phyloP scores from a whole-genome alignment of 2,113 vertebrate species.

The Neolamprologus devosi region DNA sequence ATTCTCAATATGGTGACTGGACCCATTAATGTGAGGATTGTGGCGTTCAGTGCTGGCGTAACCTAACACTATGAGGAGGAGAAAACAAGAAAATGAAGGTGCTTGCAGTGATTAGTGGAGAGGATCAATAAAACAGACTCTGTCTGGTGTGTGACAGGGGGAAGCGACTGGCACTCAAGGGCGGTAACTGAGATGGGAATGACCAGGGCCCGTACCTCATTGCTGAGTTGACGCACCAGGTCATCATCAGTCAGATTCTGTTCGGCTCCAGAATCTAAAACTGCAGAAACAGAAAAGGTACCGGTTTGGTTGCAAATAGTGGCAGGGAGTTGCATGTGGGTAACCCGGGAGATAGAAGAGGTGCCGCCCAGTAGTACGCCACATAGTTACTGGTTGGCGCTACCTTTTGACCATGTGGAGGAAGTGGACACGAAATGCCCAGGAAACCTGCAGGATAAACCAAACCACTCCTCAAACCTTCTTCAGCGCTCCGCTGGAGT shows the following conservation, averaged over 20 bases:
- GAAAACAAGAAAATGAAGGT: not conserved
- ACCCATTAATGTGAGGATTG: not conserved
- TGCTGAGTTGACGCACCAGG: not conserved
- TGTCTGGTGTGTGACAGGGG: fast-evolving
- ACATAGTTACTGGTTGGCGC: not conserved
- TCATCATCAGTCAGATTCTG: not conserved
- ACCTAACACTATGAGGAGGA: not conserved
- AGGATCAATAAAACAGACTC: not conserved
- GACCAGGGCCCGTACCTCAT: fast-evolving
- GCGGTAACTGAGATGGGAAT: not conserved
- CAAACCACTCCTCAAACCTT: not conserved
- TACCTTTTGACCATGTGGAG: not conserved
- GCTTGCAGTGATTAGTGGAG: not conserved
- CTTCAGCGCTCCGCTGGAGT: not conserved
- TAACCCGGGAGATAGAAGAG: not conserved
- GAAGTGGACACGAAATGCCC: not conserved
- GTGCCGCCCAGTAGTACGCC: not conserved
- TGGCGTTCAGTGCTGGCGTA: not conserved
- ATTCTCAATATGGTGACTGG: not conserved
- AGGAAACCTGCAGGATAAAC: not conserved
- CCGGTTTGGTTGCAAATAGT: not conserved
- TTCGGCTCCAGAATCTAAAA: not conserved
- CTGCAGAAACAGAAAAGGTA: not conserved
- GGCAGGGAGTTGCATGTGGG: not conserved
- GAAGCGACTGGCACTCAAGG: not conserved